A percentile compares a stretch with the other conserved stretches of the same genome.
phyloP scores from a whole-genome alignment of 2,113 vertebrate species.

The Hystrix brachyura region DNA sequence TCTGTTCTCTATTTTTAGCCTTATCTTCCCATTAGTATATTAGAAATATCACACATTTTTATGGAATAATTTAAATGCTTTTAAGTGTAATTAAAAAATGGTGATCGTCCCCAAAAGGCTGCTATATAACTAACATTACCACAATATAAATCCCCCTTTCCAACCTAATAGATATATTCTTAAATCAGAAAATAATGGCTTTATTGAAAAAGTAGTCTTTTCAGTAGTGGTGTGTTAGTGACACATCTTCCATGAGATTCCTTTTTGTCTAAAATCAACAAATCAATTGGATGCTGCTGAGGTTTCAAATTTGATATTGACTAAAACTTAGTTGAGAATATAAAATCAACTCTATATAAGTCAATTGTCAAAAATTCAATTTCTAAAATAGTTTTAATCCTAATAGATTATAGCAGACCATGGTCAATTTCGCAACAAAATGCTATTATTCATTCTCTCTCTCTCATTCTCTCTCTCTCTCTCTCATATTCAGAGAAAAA shows the following conservation, averaged over 20 bases:
- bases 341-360: conserved; percentile 58
- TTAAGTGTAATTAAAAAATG: neutral
- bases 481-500: neutral
- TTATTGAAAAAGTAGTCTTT: conserved; percentile 29
- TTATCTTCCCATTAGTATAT: neutral
- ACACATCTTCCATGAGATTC: neutral
- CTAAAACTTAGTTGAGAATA: conserved; percentile 59
- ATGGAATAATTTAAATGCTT: neutral
- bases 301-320: conserved; percentile 62
- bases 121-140: neutral
- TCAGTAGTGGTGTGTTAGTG: neutral
- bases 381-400: conserved; percentile 53
- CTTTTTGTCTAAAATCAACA: conserved; percentile 48
- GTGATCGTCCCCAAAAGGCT: neutral
- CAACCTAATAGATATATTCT: neutral
- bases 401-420: neutral
- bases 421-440: conserved; percentile 3
- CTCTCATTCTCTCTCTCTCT: neutral
- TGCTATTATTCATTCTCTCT: neutral
- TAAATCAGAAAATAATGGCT: conserved; percentile 1
- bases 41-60: neutral
- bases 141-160: neutral
- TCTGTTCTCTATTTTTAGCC: neutral
- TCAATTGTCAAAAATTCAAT: conserved; percentile 61
- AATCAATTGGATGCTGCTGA: conserved; percentile 19